Conservation (phyloP, 2,888 invertebrate genomes). For the Pammene fasciana region DNA sequence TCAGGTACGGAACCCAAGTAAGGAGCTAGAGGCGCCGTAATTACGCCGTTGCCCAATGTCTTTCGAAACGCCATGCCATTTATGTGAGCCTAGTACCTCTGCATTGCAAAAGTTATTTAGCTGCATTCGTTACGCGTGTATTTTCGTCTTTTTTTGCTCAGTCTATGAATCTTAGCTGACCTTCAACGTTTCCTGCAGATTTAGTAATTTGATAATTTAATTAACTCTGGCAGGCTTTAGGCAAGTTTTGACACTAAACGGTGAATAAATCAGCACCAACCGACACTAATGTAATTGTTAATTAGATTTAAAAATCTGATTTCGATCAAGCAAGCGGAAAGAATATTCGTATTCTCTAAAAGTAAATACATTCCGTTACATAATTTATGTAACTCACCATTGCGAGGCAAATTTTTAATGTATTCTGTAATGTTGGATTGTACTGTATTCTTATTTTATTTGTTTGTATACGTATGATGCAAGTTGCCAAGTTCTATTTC, state of each 20-base stretch:
- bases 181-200: constrained; percentile 25
- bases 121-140: constrained; percentile 26
- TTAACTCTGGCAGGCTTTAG: background rate
- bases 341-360: too few relatives aligned
- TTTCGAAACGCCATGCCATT: constrained; percentile 45
- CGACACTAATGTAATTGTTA: background rate
- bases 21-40: constrained; percentile 43
- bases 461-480: too few relatives aligned
- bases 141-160: constrained; percentile 9
- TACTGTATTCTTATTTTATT: too few relatives aligned
- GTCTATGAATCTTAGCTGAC: background rate
- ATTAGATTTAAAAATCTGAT: background rate
- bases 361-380: too few relatives aligned
- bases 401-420: too few relatives aligned
- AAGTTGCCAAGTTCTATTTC: too few relatives aligned
- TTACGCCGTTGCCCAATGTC: constrained; percentile 44
- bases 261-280: background rate
- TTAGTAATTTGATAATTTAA: constrained; percentile 8
- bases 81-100: constrained; percentile 48
- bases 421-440: too few relatives aligned
- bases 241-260: background rate
- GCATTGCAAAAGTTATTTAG: constrained; percentile 37
- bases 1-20: constrained; percentile 5
- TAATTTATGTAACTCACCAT: too few relatives aligned
- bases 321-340: background rate